Evolutionary conservation across 2,797 vertebrate species (phyloP), one percentile per base, ranked within the genome.

Genomic region (Simalia tracyae): DNA sequence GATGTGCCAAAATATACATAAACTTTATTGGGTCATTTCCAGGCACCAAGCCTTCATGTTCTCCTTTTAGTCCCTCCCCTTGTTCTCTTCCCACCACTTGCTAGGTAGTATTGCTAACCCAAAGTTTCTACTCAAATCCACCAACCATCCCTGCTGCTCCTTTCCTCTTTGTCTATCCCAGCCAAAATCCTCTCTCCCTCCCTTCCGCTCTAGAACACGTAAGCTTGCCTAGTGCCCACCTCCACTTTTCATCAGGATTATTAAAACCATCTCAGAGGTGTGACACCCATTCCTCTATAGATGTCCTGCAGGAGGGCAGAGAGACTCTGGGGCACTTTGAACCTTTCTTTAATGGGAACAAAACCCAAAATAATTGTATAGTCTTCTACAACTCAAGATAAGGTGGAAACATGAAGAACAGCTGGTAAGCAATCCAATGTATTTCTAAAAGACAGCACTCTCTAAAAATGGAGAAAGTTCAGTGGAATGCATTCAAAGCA

Each of bases 341-440:
- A 72, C 86, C 90, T 64, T 93, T 91, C 28, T 61, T 91, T 84
- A 31, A 36, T 36, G 0, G 87, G 14, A 86, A 93, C 94, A 56
- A 96, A 93, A 90, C 92, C 54, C 64, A 72, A 86, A 87, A 88
- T 81, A 92, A 84, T 87, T 66, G 10, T 42, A 84, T 94, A 94
- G 94, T n/a, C 50, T 90, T 0, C 68, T 64, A 64, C 11, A 0
- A 4, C 66, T 63, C 92, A 93, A 89, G 90, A 93, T 24, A 95
- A 94, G 89, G 93, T 63, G 11, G 89, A 93, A 94, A 94, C 95
- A 98, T 98, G 97, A 97, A 96, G 96, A 95, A 84, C 85, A 93
- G 94, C 94, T 96, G 98, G 98, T 98, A 98, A 98, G 97, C 96
- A 86, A 95, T 93, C 22, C 50, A 95, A 56, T 81, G 54, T 95